Conservation (phyloP, 2,888 invertebrate species). For the Spicauda simplicius region DNA sequence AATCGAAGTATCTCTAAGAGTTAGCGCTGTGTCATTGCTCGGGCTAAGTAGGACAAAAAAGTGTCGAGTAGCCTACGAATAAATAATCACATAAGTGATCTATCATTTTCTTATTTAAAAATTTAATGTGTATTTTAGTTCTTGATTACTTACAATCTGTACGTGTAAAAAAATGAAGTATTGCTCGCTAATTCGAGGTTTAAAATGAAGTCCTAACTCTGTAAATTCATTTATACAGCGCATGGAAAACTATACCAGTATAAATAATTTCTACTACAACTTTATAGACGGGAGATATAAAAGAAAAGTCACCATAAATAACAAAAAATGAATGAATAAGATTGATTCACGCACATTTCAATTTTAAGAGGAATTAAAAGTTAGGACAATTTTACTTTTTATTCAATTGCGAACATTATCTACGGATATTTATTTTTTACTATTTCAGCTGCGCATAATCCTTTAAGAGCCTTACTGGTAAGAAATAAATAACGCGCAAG, state of each 20-base stretch:
- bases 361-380: not conserved
- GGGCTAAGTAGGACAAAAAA: conserved; percentile 57
- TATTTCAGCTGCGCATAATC: conserved; percentile 33
- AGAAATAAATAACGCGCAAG: conserved; percentile 32
- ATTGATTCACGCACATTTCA: not conserved
- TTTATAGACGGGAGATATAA: no score
- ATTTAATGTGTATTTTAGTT: not conserved
- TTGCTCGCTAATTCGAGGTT: not conserved
- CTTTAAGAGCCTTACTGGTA: conserved; percentile 33
- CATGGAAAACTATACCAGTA: no score
- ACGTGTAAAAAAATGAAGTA: not conserved
- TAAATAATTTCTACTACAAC: no score
- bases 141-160: not conserved
- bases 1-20: conserved; percentile 79
- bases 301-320: not conserved
- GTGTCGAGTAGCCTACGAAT: conserved; percentile 45
- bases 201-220: no score
- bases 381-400: conserved; percentile 8
- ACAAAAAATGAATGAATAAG: not conserved
- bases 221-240: no score
- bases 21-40: conserved; percentile 80
- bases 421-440: conserved; percentile 23
- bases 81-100: conserved; percentile 15
- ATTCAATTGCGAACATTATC: conserved; percentile 23
- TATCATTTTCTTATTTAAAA: conserved; percentile 19